Conservation (phyloP, 2,113 vertebrate species). For the Oenanthe melanoleuca region DNA sequence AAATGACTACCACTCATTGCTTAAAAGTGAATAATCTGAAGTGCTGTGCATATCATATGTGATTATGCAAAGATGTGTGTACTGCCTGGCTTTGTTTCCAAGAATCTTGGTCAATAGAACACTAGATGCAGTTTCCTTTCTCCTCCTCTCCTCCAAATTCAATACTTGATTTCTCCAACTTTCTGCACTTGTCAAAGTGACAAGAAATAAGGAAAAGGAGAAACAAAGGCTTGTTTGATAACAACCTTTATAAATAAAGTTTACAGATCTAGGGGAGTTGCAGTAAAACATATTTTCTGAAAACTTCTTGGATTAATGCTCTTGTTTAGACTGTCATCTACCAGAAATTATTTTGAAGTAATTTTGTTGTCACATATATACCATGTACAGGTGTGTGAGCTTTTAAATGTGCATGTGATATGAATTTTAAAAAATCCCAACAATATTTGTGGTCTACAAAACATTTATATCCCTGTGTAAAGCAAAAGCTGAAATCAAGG, state of each 20-base stretch:
- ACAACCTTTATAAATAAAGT: neutral
- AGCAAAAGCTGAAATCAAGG: neutral
- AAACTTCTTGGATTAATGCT: neutral
- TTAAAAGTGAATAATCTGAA: conserved; percentile 11
- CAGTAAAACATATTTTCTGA: neutral
- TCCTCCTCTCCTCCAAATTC: neutral
- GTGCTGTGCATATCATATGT: neutral
- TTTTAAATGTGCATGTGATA: neutral
- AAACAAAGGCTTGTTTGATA: neutral
- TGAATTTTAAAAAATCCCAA: fast-evolving
- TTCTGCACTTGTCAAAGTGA: neutral
- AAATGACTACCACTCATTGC: neutral
- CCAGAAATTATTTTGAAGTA: neutral
- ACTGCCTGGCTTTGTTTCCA: neutral
- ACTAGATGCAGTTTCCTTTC: neutral
- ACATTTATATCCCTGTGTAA: neutral
- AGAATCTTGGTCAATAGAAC: neutral
- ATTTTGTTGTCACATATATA: neutral
- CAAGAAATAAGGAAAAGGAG: neutral
- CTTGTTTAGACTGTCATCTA: neutral
- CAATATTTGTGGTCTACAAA: neutral
- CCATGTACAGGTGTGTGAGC: neutral
- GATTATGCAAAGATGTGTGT: neutral
- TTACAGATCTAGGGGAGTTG: neutral
- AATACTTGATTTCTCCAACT: neutral